A percentile compares a stretch with the other conserved stretches of the same genome.
Conservation (phyloP, 2,113 vertebrate genomes). For the Camarhynchus parvulus region DNA sequence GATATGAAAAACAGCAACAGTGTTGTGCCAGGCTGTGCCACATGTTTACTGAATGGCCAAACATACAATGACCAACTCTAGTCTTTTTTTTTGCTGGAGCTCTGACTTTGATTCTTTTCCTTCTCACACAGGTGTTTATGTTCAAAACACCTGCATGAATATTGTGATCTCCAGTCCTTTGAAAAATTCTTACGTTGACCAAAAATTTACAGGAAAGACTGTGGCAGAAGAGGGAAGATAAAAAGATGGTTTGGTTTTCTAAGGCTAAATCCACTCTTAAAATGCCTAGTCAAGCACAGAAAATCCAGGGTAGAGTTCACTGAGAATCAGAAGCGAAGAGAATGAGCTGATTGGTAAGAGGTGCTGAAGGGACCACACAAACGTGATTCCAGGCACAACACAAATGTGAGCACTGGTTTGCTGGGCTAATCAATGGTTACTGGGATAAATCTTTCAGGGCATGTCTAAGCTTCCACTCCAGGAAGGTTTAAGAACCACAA, state of each 20-base stretch:
- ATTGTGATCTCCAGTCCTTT: not conserved
- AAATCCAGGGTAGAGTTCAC: not conserved
- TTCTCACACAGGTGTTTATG: not conserved
- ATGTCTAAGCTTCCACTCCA: not conserved
- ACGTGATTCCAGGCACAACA: not conserved
- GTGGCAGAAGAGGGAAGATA: not conserved
- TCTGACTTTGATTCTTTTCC: not conserved
- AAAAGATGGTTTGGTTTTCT: not conserved
- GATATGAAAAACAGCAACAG: not conserved
- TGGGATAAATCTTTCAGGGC: not conserved
- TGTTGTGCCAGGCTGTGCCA: not conserved
- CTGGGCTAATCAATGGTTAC: not conserved
- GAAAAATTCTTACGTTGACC: not conserved
- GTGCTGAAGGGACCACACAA: not conserved
- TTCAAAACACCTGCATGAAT: not conserved
- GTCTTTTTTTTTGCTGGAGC: not conserved
- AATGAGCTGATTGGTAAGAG: not conserved
- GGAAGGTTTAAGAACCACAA: not conserved
- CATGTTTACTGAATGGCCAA: not conserved
- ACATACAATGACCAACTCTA: not conserved
- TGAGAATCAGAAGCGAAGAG: not conserved
- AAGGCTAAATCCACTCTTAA: not conserved
- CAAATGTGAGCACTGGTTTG: fast-evolving
- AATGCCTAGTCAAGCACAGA: not conserved
- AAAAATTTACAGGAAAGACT: not conserved